A percentile compares a stretch with the other conserved stretches of the same genome.
These are phyloP conservation scores for Pseudomugil gertrudae DNA, from an alignment of 2,797 vertebrate genomes.

Conservation along the genomic window DNA sequence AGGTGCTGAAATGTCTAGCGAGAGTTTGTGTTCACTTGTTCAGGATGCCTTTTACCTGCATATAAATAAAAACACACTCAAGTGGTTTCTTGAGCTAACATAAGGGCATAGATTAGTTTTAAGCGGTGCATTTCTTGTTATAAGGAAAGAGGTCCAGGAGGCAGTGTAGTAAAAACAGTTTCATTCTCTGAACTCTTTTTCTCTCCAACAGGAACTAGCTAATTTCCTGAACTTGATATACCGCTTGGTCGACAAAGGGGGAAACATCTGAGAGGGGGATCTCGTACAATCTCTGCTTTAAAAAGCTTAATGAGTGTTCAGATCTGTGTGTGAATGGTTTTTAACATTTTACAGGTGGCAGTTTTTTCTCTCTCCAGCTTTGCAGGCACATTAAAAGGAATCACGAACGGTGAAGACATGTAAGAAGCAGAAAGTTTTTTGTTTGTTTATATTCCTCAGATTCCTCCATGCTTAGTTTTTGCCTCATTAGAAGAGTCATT, in stretches of 20 bases:
- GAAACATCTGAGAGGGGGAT: slow-evolving; percentile 74
- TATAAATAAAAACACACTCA: slow-evolving; percentile 27
- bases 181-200: slow-evolving; percentile 57
- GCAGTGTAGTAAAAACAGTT: slow-evolving; percentile 40
- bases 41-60: slow-evolving; percentile 1
- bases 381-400: slow-evolving; percentile 53
- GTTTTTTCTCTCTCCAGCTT: slow-evolving; percentile 43
- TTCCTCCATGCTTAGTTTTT: slow-evolving; percentile 35
- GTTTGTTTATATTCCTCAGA: slow-evolving; percentile 1
- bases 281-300: slow-evolving; percentile 61
- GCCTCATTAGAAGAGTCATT: slow-evolving; percentile 48
- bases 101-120: slow-evolving; percentile 10
- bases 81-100: slow-evolving; percentile 16
- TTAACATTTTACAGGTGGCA: slow-evolving; percentile 77
- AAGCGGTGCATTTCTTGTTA: slow-evolving; percentile 30
- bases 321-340: slow-evolving; percentile 67
- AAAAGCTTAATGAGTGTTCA: slow-evolving; percentile 75
- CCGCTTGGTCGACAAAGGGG: slow-evolving; percentile 71
- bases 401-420: slow-evolving; percentile 64
- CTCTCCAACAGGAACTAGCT: slow-evolving; percentile 82
- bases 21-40: neutral
- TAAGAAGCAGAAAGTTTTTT: slow-evolving; percentile 34
- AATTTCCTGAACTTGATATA: slow-evolving; percentile 84
- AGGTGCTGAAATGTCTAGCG: slow-evolving; percentile 29
- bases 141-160: slow-evolving; percentile 40